These are phyloP conservation scores for Dolichopus griseipennis DNA, from an alignment of 2,888 invertebrate species.

Conservation along the genomic window DNA sequence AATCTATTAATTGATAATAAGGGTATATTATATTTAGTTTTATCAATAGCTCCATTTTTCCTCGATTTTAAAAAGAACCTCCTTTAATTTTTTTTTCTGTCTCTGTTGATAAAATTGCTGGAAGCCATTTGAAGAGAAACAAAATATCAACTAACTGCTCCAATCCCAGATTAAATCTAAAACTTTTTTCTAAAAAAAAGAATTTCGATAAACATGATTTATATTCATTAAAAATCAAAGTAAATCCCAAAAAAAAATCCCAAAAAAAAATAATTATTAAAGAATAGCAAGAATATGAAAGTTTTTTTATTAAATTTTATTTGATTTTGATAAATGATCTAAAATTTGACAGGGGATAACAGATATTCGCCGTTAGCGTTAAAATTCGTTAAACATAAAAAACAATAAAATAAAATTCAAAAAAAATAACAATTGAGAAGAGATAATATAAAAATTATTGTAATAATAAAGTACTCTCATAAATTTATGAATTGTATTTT, in stretches of 20 bases:
- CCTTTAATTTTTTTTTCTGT: no score
- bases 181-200: no score
- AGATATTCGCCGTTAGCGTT: background rate
- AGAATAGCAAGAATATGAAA: background rate
- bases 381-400: background rate
- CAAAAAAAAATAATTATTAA: no score
- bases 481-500: background rate
- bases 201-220: background rate
- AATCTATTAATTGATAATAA: constrained; percentile 1
- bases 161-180: no score
- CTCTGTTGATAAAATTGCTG: background rate
- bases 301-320: background rate
- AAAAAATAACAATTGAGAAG: no score
- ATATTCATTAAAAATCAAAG: background rate
- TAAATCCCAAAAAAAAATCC: no score
- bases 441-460: no score
- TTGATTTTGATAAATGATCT: background rate
- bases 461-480: no score
- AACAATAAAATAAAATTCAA: background rate
- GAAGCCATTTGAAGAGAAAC: background rate
- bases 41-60: background rate
- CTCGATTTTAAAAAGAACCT: background rate
- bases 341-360: constrained; percentile 1
- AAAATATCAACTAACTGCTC: background rate
- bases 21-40: background rate